Percentiles rank a stretch among this genome's conserved stretches.
These are phyloP conservation scores for Zaprionus gabonicus DNA, from an alignment of 1,140 invertebrate species.

Conservation along the genomic window DNA sequence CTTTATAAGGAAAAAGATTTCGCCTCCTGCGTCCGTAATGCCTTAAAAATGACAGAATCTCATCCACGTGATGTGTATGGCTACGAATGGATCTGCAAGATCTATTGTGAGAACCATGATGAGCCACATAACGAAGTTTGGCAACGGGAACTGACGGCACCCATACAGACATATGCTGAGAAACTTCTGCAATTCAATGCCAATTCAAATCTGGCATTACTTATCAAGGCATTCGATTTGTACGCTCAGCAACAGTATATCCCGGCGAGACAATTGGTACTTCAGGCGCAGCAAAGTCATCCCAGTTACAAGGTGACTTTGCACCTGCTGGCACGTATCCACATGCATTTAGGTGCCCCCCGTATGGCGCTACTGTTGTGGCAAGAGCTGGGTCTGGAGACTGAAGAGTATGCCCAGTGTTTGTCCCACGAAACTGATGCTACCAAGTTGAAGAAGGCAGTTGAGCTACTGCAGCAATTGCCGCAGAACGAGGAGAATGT, in stretches of 20 bases:
- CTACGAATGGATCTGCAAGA: slow-evolving; percentile 87
- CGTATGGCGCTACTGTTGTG: slow-evolving; percentile 68
- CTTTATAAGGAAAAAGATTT: slow-evolving; percentile 85
- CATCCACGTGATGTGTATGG: slow-evolving; percentile 85
- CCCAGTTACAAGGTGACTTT: slow-evolving; percentile 59
- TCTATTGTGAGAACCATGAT: slow-evolving; percentile 86
- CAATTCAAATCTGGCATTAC: slow-evolving; percentile 86
- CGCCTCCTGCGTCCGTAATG: slow-evolving; percentile 84
- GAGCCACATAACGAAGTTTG: slow-evolving; percentile 51
- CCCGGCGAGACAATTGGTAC: slow-evolving; percentile 86
- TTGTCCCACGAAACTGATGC: slow-evolving; percentile 57
- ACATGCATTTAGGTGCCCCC: slow-evolving; percentile 76
- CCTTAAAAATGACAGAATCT: slow-evolving; percentile 85
- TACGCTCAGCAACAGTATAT: slow-evolving; percentile 85
- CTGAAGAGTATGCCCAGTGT: slow-evolving; percentile 57
- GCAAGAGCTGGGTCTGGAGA: slow-evolving; percentile 44
- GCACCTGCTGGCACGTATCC: slow-evolving; percentile 65
- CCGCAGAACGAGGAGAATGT: slow-evolving; percentile 27
- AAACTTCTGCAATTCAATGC: slow-evolving; percentile 85
- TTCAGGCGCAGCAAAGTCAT: slow-evolving; percentile 67
- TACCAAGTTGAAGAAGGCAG: slow-evolving; percentile 43
- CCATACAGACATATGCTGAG: slow-evolving; percentile 85
- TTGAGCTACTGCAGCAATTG: slow-evolving; percentile 29
- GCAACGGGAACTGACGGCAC: slow-evolving; percentile 38
- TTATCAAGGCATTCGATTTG: slow-evolving; percentile 87